Base-by-base conservation (phyloP, 2,113 vertebrate species). In the Apeltes quadracus region DNA sequence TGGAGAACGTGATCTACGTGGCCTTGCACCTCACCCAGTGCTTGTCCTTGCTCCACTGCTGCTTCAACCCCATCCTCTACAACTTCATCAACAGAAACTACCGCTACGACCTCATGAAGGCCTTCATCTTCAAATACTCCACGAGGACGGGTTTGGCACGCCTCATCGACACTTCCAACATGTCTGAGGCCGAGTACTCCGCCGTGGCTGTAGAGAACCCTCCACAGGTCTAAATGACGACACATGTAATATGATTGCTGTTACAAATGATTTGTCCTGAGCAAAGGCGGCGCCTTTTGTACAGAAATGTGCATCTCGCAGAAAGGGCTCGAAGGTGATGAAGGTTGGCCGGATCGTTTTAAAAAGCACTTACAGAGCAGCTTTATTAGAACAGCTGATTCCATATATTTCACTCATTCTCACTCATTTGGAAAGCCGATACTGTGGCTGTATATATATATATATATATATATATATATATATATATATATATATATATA, bases 51-150 rank as follows among this genome's bases (percentile, higher is more conserved):
- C 93, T 96, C 61, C 97, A 99, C 90, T 98, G 97, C 91, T 99
- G 97, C 0, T 91, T 97, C 88, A 99, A 99, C 85, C 97, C 97
- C 2, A 94, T 98, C 57, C 94, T 99, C 14, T 99, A 99, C 84
- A 97, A 95, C 89, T 97, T 98, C 91, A 94, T 98, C 74, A 90
- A 92, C 85, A 94, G 96, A 72, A 97, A 96, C 92, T 97, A 97
- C 87, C 92, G 96, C 87, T 97, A 98, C 0, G 96, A 98, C 93
- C 95, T 98, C 77, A 97, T 98, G 96, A 98, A 98, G 82, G 96
- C 96, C 34, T 96, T 98, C 79, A 98, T 97, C 88, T 98, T 98
- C 80, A 98, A 96, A 88, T 98, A 98, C 92, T 98, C 96, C 0
- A 96, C 95, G 38, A 94, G 96, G 64, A 97, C 96, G 0, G 96